Conservation (phyloP, 1,140 invertebrate species). For the Lethrus apterus region DNA sequence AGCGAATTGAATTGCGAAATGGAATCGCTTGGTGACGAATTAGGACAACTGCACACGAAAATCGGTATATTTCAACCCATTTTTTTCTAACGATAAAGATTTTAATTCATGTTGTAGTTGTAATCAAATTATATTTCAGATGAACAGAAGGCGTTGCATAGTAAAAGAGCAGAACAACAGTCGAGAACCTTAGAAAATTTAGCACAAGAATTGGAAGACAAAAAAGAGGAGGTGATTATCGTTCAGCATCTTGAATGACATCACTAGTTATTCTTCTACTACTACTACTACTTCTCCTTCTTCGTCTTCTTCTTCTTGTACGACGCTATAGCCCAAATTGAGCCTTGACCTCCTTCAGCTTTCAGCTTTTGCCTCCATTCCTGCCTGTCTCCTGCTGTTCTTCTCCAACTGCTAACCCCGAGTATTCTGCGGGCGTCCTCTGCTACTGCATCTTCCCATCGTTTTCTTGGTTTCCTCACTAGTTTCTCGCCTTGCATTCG, state of each 20-base stretch:
- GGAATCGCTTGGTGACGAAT: constrained; percentile 47
- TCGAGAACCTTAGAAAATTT: constrained; percentile 44
- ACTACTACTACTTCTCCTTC: too few species aligned
- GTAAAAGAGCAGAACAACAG: constrained; percentile 44
- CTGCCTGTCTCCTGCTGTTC: background rate
- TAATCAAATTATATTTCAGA: constrained; percentile 23
- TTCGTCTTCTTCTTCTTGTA: too few species aligned
- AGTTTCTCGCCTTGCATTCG: background rate
- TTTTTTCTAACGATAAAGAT: background rate
- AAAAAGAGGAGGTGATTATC: constrained; percentile 23
- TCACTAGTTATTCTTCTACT: too few species aligned
- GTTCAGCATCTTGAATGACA: too few species aligned
- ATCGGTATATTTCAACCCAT: constrained; percentile 17
- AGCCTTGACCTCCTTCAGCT: too few species aligned
- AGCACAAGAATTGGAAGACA: constrained; percentile 37
- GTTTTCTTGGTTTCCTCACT: background rate
- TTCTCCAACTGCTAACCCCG: background rate
- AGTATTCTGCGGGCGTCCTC: background rate
- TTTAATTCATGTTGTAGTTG: background rate
- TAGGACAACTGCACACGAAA: constrained; percentile 23
- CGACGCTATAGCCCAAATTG: too few species aligned
- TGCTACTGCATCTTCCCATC: background rate
- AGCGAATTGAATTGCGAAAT: constrained; percentile 84
- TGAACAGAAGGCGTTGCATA: constrained; percentile 41
- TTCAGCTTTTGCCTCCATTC: too few species aligned